Evolutionary conservation across 2,113 vertebrate genomes (phyloP).

Genomic region (Macaca mulatta): DNA sequence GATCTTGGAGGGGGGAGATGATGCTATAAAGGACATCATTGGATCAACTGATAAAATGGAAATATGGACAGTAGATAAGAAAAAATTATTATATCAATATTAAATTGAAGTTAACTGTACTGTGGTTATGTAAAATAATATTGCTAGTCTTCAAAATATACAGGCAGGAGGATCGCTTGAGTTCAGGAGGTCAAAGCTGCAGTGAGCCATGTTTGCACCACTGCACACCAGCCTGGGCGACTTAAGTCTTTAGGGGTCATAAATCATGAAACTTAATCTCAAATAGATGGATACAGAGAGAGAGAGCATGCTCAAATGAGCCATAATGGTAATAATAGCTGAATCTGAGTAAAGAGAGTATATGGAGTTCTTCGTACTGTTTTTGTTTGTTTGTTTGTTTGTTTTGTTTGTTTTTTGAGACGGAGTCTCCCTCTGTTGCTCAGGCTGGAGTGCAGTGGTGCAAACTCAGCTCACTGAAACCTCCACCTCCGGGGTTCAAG

Average conservation of each 20-base stretch:
- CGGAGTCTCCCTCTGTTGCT: too few species aligned
- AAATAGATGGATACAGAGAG: not conserved
- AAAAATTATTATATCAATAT: not conserved
- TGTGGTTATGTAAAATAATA: slow-evolving; percentile 6
- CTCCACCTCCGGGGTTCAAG: too few species aligned
- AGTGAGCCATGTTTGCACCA: too few species aligned
- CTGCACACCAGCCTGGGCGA: too few species aligned
- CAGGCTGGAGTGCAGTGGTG: too few species aligned
- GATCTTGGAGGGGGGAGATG: not conserved
- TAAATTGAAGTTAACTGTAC: not conserved
- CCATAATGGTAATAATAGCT: not conserved
- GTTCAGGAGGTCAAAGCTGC: too few species aligned
- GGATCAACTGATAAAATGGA: slow-evolving; percentile 1
- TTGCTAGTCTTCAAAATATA: not conserved
- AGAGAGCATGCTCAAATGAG: not conserved
- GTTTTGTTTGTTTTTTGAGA: too few species aligned
- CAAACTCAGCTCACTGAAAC: too few species aligned
- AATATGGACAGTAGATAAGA: not conserved
- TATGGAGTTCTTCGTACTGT: not conserved
- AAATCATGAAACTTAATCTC: slow-evolving; percentile 6
- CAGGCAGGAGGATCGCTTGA: not conserved
- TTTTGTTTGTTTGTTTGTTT: not conserved
- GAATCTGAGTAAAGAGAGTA: not conserved
- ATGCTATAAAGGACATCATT: not conserved
- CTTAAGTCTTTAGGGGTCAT: not conserved